These are phyloP conservation scores for Cheilinus undulatus DNA, from an alignment of 2,113 vertebrate genomes.

Conservation along the genomic window DNA sequence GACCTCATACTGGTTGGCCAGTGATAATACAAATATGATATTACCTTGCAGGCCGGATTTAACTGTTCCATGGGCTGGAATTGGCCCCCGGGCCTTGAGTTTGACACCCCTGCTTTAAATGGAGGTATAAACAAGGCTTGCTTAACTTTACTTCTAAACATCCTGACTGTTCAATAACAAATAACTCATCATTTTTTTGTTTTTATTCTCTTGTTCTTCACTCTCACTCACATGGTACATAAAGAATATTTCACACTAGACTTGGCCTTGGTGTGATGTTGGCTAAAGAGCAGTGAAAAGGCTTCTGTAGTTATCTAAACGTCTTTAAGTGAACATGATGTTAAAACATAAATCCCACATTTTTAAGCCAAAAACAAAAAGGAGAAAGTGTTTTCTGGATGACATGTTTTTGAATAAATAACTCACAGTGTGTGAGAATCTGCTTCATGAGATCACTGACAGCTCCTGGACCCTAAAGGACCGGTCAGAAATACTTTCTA, in stretches of 20 bases:
- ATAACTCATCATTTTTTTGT: too few relatives aligned
- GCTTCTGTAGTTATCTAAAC: not conserved
- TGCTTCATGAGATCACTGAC: not conserved
- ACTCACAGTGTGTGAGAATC: not conserved
- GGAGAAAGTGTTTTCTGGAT: not conserved
- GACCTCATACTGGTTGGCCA: too few relatives aligned
- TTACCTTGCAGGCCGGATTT: too few relatives aligned
- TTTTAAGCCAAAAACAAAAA: not conserved
- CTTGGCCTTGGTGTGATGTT: not conserved
- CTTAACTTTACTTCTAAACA: too few relatives aligned
- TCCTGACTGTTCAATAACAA: too few relatives aligned
- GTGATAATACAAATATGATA: too few relatives aligned
- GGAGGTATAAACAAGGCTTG: too few relatives aligned
- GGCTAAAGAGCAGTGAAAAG: constrained; percentile 1
- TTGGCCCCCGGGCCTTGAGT: too few relatives aligned
- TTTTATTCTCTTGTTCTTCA: too few relatives aligned
- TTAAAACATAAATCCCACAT: not conserved
- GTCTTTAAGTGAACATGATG: not conserved
- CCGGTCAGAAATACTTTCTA: not conserved
- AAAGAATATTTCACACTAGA: constrained; percentile 32
- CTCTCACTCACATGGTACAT: too few relatives aligned
- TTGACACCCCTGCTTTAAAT: too few relatives aligned
- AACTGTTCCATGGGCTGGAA: too few relatives aligned
- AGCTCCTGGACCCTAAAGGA: not conserved
- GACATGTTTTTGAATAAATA: not conserved